Percentiles rank a stretch among this genome's conserved stretches.
Evolutionary conservation across 2,797 vertebrate species (phyloP).

Genomic region (Lycodopsis pacificus): DNA sequence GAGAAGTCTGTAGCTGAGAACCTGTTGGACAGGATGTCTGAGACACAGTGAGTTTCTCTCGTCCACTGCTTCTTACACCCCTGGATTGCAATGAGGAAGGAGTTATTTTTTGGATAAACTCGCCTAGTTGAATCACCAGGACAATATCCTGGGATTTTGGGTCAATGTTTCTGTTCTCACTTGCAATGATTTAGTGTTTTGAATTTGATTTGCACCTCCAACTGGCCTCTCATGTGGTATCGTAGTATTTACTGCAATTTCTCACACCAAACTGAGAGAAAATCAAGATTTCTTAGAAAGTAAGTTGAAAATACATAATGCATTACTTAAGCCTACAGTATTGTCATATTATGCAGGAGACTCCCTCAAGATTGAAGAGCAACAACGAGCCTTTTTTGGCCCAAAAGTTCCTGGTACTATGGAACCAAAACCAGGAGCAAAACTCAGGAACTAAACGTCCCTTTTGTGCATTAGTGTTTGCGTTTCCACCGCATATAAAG

Average conservation of each 20-base stretch:
- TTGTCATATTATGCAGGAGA: not conserved
- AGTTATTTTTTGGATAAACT: slow-evolving; percentile 1
- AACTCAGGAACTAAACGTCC: not conserved
- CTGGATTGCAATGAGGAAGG: not conserved
- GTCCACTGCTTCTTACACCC: not conserved
- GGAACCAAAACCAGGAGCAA: not conserved
- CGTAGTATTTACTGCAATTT: not conserved
- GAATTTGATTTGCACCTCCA: not conserved
- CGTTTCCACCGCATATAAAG: not conserved
- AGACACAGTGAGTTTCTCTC: slow-evolving; percentile 87
- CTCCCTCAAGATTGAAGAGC: not conserved
- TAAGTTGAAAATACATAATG: not conserved
- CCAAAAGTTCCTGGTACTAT: not conserved
- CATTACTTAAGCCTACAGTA: not conserved
- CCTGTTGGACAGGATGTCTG: slow-evolving; percentile 87
- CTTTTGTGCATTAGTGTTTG: slow-evolving; percentile 1
- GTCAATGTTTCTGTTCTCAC: not conserved
- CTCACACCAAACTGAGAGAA: not conserved
- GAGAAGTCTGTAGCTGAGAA: slow-evolving; percentile 90
- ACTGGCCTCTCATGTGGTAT: not conserved
- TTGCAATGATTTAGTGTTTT: no score
- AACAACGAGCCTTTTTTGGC: not conserved
- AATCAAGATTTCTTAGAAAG: not conserved
- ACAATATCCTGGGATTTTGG: not conserved
- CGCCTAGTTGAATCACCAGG: not conserved